Base-by-base conservation (phyloP, 2,888 invertebrate genomes). In the Argyresthia albistria region DNA sequence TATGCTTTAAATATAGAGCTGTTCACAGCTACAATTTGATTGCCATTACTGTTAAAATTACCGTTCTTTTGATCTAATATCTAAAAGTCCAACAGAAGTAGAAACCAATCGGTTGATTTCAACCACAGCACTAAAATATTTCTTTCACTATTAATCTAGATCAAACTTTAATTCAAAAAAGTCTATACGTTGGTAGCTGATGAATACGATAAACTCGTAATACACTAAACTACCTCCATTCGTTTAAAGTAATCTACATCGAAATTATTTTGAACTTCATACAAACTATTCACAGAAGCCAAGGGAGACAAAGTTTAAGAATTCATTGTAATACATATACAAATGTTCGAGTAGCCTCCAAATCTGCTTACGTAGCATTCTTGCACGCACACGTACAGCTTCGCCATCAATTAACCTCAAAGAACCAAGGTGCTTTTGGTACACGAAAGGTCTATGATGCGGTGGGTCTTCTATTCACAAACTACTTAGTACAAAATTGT, bases 301-400 rank as follows among this genome's bases (percentile, higher is more conserved):
- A 25, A 25, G 12, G 12, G 36, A 10, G 36, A 37, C 10, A 36
- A 37, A n/a, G 35, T 36, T 48, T 36, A 48, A 48, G 48, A 35
- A 48, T 37, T 37, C 48, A 48, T 48, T 48, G 48, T 36, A 35
- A 48, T 47, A 25, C 46, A 35, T 3, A 43, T 8, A 10, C 39
- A 39, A 39, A 39, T 39, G 10, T 10, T 10, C 12, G 37, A 49
- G 36, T 49, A 35, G 36, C 36, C 60, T 64, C 65, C 67, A 73
- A 81, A 82, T 83, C 81, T 73, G 69, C 75, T 73, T 73, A 63
- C 67, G 66, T 70, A 66, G 66, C 81, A 80, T 83, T 78, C 82
- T 72, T 72, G 74, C 84, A 82, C 83, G 83, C 70, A 71, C 69
- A 69, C 62, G 60, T 62, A 63, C 68, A 67, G 68, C 60, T 64